Evolutionary conservation across 92 coral and sea anemone genomes (phyloP).

Genomic region (Scolanthus callimorphus): DNA sequence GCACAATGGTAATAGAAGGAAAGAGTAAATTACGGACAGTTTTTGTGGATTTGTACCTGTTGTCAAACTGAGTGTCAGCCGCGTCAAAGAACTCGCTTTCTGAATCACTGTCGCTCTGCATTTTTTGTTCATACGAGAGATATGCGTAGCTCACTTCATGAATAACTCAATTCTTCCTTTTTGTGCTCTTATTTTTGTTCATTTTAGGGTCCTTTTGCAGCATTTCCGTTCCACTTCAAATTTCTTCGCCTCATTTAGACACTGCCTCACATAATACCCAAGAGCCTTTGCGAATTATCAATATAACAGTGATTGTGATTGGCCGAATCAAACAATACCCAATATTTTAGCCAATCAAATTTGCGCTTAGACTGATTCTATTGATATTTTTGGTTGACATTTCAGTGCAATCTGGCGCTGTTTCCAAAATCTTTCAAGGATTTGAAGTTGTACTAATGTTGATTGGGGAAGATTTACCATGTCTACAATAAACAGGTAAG

Average conservation of each 20-base stretch:
- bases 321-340: slow-evolving; percentile 5
- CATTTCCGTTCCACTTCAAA: too few relatives aligned
- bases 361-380: too few relatives aligned
- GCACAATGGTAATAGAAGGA: too few relatives aligned
- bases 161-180: not conserved
- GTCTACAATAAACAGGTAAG: too few relatives aligned
- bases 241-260: slow-evolving; percentile 24
- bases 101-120: slow-evolving; percentile 94
- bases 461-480: too few relatives aligned
- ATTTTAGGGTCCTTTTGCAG: not conserved
- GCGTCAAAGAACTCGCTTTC: slow-evolving; percentile 96
- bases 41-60: slow-evolving; percentile 12
- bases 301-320: slow-evolving; percentile 18
- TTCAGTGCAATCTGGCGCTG: too few relatives aligned
- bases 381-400: too few relatives aligned
- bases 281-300: slow-evolving; percentile 27
- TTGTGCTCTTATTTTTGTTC: not conserved
- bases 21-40: too few relatives aligned
- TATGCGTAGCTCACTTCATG: slow-evolving; percentile 2
- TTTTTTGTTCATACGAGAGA: slow-evolving; percentile 7
- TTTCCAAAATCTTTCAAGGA: too few relatives aligned
- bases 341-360: slow-evolving; percentile 26
- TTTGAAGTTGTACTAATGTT: too few relatives aligned
- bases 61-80: slow-evolving; percentile 50
- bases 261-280: slow-evolving; percentile 58